Base-by-base conservation (phyloP, 2,888 invertebrate species). In the Nomada fucata region DNA sequence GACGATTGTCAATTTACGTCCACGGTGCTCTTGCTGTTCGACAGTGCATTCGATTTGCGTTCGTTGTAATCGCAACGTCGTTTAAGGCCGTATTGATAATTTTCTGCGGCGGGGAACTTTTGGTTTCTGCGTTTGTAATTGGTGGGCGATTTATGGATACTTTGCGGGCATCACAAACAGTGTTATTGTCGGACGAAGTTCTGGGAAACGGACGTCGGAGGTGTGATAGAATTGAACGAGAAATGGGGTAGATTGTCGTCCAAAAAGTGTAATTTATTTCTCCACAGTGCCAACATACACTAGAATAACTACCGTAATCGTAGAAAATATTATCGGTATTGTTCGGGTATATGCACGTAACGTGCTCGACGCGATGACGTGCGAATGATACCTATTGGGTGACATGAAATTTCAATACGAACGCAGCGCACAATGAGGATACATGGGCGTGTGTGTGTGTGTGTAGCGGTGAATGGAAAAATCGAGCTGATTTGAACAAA, bases 251-350 rank as follows among this genome's bases (percentile, higher is more conserved):
- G 11, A 1, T 0, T 29, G 23, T 79, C 65, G 75, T 83, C 76
- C 83, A 83, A 84, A 53, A 84, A 83, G 73, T 84, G 83, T 83
- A 84, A 79, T 84, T 84, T 84, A 84, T 83, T 84, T 83, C 69
- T 83, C 69, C 83, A 72, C 68, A 76, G 79, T 84, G 83, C 79
- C 83, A 76, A 83, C 80, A 70, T 79, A 76, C 84, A 86, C 74
- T 86, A 82, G 76, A 87, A 78, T 85, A 85, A 73, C 36, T 36
- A 83, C 42, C 42, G 60, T 84, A 87, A 72, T 74, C 65, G 85
- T 87, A 85, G 77, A 86, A 85, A 85, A 76, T 59, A 79, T 83
- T 82, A 77, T 84, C 57, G 76, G 50, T 82, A 85, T 42, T 76
- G 61, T 73, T 79, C 59, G 78, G 63, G 55, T 83, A 83, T 79